Conservation (phyloP, 2,888 invertebrate genomes). For the Sesia bembeciformis region DNA sequence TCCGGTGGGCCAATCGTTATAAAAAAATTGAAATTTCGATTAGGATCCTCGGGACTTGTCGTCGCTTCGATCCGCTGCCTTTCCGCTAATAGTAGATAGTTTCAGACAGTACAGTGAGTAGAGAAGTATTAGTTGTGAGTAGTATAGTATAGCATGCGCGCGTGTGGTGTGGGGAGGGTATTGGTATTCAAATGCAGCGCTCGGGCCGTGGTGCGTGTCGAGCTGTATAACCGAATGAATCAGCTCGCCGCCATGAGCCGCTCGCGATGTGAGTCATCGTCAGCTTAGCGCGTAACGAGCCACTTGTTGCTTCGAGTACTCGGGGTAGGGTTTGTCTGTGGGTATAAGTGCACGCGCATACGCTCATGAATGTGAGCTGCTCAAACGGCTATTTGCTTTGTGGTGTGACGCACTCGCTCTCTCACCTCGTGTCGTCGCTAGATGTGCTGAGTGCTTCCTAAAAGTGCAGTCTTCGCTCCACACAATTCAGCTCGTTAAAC, state of each 20-base stretch:
- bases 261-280: background rate
- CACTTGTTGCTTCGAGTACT: background rate
- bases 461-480: slow-evolving; percentile 51
- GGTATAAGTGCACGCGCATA: background rate
- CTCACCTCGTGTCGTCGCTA: slow-evolving; percentile 72
- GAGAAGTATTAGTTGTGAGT: slow-evolving; percentile 53
- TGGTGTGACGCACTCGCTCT: slow-evolving; percentile 66
- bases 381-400: slow-evolving; percentile 16
- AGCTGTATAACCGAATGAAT: slow-evolving; percentile 25
- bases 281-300: background rate
- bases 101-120: slow-evolving; percentile 67
- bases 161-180: slow-evolving; percentile 74
- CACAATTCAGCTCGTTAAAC: slow-evolving; percentile 23
- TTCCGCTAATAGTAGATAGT: slow-evolving; percentile 65
- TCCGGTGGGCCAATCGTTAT: slow-evolving; percentile 35
- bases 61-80: slow-evolving; percentile 54
- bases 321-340: background rate
- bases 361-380: slow-evolving; percentile 7
- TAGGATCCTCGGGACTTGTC: slow-evolving; percentile 54
- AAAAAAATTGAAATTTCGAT: slow-evolving; percentile 29
- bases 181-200: slow-evolving; percentile 84
- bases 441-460: slow-evolving; percentile 69
- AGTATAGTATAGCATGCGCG: slow-evolving; percentile 64
- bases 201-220: slow-evolving; percentile 64
- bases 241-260: slow-evolving; percentile 1